A percentile compares a stretch with the other conserved stretches of the same genome.
phyloP scores from a whole-genome alignment of 2,888 invertebrate genomes.

The Teinopalpus imperialis region DNA sequence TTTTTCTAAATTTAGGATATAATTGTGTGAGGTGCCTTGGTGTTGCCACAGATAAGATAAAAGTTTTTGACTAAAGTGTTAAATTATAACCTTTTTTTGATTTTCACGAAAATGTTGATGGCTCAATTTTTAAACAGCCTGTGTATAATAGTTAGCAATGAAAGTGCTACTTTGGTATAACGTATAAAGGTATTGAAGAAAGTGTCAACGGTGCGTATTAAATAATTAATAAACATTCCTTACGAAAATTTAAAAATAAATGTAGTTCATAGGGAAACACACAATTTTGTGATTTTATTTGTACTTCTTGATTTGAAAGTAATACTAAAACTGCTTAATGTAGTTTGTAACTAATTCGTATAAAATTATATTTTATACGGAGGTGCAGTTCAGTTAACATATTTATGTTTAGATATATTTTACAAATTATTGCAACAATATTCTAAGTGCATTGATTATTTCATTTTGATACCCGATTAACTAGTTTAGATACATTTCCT shows the following conservation, averaged over 20 bases:
- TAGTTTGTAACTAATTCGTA: too few species aligned
- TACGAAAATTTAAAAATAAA: constrained; percentile 1
- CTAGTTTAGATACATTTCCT: too few species aligned
- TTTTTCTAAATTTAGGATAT: constrained; percentile 14
- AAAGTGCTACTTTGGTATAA: neutral
- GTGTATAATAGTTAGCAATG: neutral
- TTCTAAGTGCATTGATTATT: too few species aligned
- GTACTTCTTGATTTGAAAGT: constrained; percentile 6
- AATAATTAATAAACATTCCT: constrained; percentile 13
- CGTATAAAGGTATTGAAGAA: too few species aligned
- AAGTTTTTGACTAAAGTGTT: neutral
- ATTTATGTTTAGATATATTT: too few species aligned
- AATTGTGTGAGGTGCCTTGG: constrained; percentile 31
- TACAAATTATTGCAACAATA: too few species aligned
- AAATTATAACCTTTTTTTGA: constrained; percentile 9
- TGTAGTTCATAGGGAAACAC: neutral
- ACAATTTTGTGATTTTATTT: constrained; percentile 3
- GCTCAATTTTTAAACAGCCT: constrained; percentile 13
- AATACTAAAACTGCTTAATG: too few species aligned
- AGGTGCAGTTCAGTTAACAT: too few species aligned
- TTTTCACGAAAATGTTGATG: constrained; percentile 10
- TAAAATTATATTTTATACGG: too few species aligned
- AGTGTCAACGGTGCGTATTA: constrained; percentile 6
- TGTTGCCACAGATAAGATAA: constrained; percentile 22
- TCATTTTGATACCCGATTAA: too few species aligned